Base-by-base conservation (phyloP, 2,888 invertebrate species). In the Altica lythri region DNA sequence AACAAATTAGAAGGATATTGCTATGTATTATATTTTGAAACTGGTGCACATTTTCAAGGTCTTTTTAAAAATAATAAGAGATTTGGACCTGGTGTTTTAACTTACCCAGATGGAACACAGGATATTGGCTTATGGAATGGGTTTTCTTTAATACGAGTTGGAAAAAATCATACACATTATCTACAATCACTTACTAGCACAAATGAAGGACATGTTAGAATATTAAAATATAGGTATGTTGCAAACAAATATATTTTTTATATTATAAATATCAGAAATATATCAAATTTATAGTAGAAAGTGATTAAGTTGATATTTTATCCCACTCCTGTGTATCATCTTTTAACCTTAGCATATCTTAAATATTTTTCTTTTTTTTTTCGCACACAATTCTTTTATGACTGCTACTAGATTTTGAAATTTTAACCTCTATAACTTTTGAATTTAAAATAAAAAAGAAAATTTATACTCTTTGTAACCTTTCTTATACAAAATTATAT, bases 51-150 rank as follows among this genome's bases (percentile, higher is more conserved):
- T 53, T 73, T 68, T 51, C 70, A 83, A 78, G 82, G 82, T 14
- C 59, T 84, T 9, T 82, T 77, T 64, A 73, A 78, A 62, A 69
- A 74, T n/a, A 79, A 83, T 63, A 52, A 71, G 6, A 78, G 82
- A 13, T 83, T 78, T 73, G 84, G 84, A 25, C 83, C 84, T 1
- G 84, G 84, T 0, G 69, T 83, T 6, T 74, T 79, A 35, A 76
- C 78, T 0, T 70, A 79, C 50, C 57, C 76, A 0, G 67, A 75
- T 58, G 73, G 77, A 1, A 69, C 60, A 4, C 80, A 80, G 60
- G 78, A 83, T 63, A 81, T 83, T 1, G 84, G 84, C 0, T 64
- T 83, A 8, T 84, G 84, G 84, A 64, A 75, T 2, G 80, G 79
- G 0, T 69, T 63, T 1, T 75, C 75, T 53, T 72, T 84, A 18